Evolutionary conservation across 2,797 vertebrate genomes (phyloP).

Genomic region (Acomys russatus): DNA sequence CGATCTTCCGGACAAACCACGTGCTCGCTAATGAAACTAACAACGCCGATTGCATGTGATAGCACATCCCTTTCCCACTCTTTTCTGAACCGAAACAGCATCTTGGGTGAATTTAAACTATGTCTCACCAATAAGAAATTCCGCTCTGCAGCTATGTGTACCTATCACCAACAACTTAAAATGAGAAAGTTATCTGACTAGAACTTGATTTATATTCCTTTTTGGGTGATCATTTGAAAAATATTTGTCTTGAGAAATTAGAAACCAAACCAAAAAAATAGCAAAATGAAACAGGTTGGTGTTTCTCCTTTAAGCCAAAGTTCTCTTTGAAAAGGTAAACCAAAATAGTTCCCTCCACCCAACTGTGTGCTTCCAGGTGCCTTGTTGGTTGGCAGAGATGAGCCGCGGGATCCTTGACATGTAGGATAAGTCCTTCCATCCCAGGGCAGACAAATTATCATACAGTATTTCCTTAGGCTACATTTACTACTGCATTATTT

Average conservation of each 20-base stretch:
- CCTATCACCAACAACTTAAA: neutral
- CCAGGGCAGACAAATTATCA: neutral
- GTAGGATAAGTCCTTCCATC: neutral
- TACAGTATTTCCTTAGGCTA: neutral
- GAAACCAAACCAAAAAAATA: neutral
- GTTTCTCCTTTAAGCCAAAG: neutral
- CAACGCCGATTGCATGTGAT: neutral
- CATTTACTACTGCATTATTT: constrained; percentile 7
- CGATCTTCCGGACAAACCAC: neutral
- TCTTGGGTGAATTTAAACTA: neutral
- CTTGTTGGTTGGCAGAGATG: neutral
- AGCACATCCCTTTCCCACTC: neutral
- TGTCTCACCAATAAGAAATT: neutral
- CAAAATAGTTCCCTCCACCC: neutral
- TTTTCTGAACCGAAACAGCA: neutral
- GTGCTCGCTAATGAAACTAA: neutral
- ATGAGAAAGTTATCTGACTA: neutral
- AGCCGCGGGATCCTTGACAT: neutral
- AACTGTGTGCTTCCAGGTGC: neutral
- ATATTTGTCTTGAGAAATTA: neutral
- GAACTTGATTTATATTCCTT: neutral
- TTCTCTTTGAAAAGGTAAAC: neutral
- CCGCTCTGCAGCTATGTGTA: neutral
- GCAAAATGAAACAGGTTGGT: neutral
- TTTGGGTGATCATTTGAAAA: neutral